A percentile compares a stretch with the other conserved stretches of the same genome.
These are phyloP conservation scores for Xestia rhomboidea DNA, from an alignment of 2,888 invertebrate species.

Conservation along the genomic window DNA sequence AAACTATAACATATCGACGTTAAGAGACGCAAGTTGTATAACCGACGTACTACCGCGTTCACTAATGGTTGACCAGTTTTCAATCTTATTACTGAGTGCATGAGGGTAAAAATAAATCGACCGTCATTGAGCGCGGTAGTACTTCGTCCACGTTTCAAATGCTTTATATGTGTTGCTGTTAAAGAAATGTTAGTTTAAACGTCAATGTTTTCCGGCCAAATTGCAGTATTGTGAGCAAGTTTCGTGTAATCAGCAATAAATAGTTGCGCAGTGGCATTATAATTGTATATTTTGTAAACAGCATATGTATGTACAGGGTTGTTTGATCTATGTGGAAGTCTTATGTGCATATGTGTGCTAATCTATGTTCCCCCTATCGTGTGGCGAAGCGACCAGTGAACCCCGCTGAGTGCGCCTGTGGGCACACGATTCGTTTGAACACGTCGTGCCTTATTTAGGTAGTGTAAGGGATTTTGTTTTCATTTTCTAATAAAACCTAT, in stretches of 20 bases:
- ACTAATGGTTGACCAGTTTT: neutral
- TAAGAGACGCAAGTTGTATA: conserved; percentile 48
- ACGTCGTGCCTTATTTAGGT: conserved; percentile 90
- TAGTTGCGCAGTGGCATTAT: conserved; percentile 60
- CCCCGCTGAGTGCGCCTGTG: conserved; percentile 38
- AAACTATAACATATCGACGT: conserved; percentile 65
- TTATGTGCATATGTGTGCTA: conserved; percentile 69
- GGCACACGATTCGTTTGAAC: conserved; percentile 76
- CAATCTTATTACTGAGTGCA: neutral
- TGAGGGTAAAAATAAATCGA: neutral
- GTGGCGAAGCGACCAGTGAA: conserved; percentile 33
- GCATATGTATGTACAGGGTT: conserved; percentile 74
- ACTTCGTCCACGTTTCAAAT: conserved; percentile 47
- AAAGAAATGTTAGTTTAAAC: conserved; percentile 55
- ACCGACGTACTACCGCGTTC: conserved; percentile 19
- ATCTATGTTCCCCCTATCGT: conserved; percentile 59
- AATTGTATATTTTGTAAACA: conserved; percentile 78
- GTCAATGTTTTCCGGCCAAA: conserved; percentile 77
- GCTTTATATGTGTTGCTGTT: conserved; percentile 53
- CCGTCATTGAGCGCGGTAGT: neutral
- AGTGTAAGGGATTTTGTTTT: conserved; percentile 89
- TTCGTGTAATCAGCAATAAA: conserved; percentile 58
- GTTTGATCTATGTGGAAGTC: conserved; percentile 66
- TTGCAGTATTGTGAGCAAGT: conserved; percentile 66
- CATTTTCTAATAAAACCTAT: conserved; percentile 89